These are phyloP conservation scores for Anabacerthia variegaticeps DNA, from an alignment of 2,797 vertebrate genomes.

Conservation along the genomic window DNA sequence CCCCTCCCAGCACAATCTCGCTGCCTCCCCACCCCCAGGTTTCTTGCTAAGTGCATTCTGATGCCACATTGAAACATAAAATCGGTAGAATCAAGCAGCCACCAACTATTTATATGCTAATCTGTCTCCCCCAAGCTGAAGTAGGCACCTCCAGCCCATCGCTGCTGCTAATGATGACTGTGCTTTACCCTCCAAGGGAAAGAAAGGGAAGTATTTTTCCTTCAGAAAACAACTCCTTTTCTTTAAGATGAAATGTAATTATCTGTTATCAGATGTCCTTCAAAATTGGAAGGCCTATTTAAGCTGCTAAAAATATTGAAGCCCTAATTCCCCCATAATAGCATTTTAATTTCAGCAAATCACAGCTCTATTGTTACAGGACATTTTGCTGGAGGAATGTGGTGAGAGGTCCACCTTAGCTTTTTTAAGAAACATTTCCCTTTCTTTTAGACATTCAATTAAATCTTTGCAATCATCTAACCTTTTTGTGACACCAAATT, in stretches of 20 bases:
- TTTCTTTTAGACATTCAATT: conserved; percentile 79
- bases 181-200: conserved; percentile 75
- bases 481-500: conserved; percentile 74
- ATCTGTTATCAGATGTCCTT: conserved; percentile 84
- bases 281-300: conserved; percentile 80
- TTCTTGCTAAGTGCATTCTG: conserved; percentile 75
- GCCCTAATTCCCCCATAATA: conserved; percentile 93
- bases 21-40: background rate
- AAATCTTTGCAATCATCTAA: conserved; percentile 79
- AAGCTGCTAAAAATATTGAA: conserved; percentile 85
- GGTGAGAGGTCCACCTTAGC: conserved; percentile 84
- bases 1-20: conserved; percentile 28
- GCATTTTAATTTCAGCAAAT: conserved; percentile 93
- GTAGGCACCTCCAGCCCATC: conserved; percentile 70
- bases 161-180: conserved; percentile 77
- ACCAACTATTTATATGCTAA: conserved; percentile 80
- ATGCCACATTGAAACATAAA: conserved; percentile 76
- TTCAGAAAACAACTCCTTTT: conserved; percentile 79
- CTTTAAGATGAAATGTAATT: conserved; percentile 83
- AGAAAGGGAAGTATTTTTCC: conserved; percentile 78
- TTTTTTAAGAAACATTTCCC: conserved; percentile 73
- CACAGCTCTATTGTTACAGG: conserved; percentile 84
- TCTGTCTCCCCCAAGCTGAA: conserved; percentile 72
- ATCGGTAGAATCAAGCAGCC: conserved; percentile 76
- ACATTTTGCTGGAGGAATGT: conserved; percentile 85